Evolutionary conservation across 2,797 vertebrate species (phyloP).

Genomic region (Chaenodraco wilsoni): DNA sequence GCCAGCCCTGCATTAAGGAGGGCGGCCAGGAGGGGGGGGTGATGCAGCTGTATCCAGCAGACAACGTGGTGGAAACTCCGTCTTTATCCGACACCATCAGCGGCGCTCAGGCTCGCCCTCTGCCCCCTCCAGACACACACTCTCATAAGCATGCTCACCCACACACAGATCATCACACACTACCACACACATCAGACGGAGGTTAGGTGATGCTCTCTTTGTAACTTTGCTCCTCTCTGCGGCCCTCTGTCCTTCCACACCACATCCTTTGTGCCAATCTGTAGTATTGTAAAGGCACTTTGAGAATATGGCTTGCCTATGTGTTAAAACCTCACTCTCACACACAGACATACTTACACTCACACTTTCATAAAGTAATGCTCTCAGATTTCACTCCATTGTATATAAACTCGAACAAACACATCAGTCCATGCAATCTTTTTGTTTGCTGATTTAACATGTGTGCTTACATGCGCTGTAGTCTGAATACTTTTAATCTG

Average conservation of each 20-base stretch:
- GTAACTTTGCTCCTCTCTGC: neutral
- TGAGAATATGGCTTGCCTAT: constrained; percentile 64
- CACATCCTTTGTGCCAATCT: constrained; percentile 55
- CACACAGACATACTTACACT: constrained; percentile 14
- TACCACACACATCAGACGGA: constrained; percentile 78
- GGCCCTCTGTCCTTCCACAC: constrained; percentile 17
- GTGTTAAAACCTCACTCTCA: constrained; percentile 45
- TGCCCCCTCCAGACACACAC: constrained; percentile 63
- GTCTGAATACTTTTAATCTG: constrained; percentile 65
- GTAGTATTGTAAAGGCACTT: constrained; percentile 73
- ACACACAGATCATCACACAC: constrained; percentile 74
- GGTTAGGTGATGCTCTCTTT: constrained; percentile 63
- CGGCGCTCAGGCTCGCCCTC: constrained; percentile 69
- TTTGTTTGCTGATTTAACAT: constrained; percentile 53
- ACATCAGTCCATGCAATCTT: constrained; percentile 45
- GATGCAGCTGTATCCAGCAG: constrained; percentile 89
- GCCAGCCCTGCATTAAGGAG: constrained; percentile 96
- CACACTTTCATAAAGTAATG: constrained; percentile 33
- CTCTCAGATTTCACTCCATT: constrained; percentile 48
- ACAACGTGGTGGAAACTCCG: constrained; percentile 72
- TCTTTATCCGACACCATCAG: constrained; percentile 69
- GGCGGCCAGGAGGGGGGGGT: constrained; percentile 89
- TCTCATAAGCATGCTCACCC: constrained; percentile 65
- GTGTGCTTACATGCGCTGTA: constrained; percentile 57
- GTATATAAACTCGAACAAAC: constrained; percentile 50